These are phyloP conservation scores for Syritta pipiens DNA, from an alignment of 2,888 invertebrate species.

Conservation along the genomic window DNA sequence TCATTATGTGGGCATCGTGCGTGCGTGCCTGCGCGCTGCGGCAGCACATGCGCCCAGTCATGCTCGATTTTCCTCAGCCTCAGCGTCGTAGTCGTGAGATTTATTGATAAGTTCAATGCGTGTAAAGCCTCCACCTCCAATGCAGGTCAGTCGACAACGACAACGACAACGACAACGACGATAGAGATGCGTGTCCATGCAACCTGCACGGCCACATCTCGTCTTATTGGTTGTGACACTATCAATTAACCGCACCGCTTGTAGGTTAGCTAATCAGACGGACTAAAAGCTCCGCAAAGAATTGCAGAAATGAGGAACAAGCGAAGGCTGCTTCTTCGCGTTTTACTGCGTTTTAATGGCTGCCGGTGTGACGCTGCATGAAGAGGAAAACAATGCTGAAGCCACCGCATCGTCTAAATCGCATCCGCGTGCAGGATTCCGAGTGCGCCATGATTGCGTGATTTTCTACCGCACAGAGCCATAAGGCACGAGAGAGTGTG, in stretches of 20 bases:
- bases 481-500: slow-evolving; percentile 22
- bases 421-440: slow-evolving; percentile 60
- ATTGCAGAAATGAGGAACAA: slow-evolving; percentile 42
- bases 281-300: slow-evolving; percentile 48
- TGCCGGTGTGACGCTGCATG: no score
- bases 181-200: slow-evolving; percentile 16
- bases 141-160: slow-evolving; percentile 15
- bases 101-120: slow-evolving; percentile 48
- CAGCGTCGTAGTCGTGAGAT: slow-evolving; percentile 36
- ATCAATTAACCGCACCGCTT: slow-evolving; percentile 48
- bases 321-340: slow-evolving; percentile 2
- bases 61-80: slow-evolving; percentile 32
- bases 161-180: no score
- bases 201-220: slow-evolving; percentile 33
- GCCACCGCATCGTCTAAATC: slow-evolving; percentile 33
- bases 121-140: background rate
- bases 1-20: slow-evolving; percentile 45
- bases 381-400: background rate
- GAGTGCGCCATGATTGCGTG: slow-evolving; percentile 53
- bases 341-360: slow-evolving; percentile 17
- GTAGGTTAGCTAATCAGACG: slow-evolving; percentile 57
- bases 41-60: slow-evolving; percentile 31
- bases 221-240: slow-evolving; percentile 57
- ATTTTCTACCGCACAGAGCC: slow-evolving; percentile 32
- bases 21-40: slow-evolving; percentile 32